Base-by-base conservation (phyloP, 2,888 invertebrate species). In the Macrosiphum euphorbiae region DNA sequence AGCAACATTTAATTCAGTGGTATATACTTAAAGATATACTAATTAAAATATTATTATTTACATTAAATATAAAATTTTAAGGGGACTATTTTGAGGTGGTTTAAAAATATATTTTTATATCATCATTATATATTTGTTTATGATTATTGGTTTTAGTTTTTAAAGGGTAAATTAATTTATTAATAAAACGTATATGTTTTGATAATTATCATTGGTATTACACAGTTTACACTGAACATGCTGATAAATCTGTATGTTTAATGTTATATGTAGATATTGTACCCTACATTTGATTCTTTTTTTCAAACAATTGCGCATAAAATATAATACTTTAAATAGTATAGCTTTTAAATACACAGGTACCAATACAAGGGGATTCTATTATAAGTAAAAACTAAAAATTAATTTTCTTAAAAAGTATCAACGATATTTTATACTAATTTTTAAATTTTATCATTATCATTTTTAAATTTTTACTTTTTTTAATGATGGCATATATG, bases 1-100 rank as follows among this genome's bases (percentile, higher is more conserved):
- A 58, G 26, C 93, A 50, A 89, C 58, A 47, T 89, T 61, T 86
- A 94, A 89, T 41, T 50, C 50, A 0, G 93, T 94, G 20, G 92
- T 92, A 55, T 85, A 24, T 47, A 88, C 0, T 35, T 58, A 26
- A 7, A 50, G 7, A n/a, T 13, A 16, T 78, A 58, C 26, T 58
- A 58, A 26, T 58, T 58, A 58, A 26, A 26, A 58, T 58, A 58
- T 58, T 26, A 58, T 58, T 58, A 26, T n/a, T 55, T 28, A 41
- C 41, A 58, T 26, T 58, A 1, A 78, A 41, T 61, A 89, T n/a
- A 44, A 41, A 58, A 26, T 26, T 16, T 67, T 28, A 3, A 4
- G 67, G n/a, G 13, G 0, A 4, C n/a, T 4, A 67, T 67, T 0
- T 4, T 58, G 26, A 67, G n/a, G n/a, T 67, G n/a, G 13, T 13